Evolutionary conservation across 2,113 vertebrate species (phyloP).

Genomic region (Puma concolor): DNA sequence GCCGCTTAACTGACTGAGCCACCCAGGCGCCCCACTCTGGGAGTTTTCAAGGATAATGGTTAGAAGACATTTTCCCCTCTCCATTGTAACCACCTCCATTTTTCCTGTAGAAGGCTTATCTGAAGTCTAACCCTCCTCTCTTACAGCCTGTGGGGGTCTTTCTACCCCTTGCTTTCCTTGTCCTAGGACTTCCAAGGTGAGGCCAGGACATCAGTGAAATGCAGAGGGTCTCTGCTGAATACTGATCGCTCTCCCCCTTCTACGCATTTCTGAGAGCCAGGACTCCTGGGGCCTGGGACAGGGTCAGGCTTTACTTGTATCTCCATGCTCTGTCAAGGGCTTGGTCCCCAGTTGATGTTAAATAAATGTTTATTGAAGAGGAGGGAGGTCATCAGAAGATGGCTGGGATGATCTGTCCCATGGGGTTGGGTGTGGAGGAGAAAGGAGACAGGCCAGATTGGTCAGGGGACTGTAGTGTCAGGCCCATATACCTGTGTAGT

Average conservation of each 20-base stretch:
- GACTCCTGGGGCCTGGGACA: neutral
- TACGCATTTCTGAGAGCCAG: neutral
- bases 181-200: neutral
- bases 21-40: too few species aligned
- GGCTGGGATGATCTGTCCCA: neutral
- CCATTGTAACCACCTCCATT: neutral
- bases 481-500: neutral
- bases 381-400: neutral
- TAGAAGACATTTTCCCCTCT: neutral
- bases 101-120: neutral
- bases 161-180: neutral
- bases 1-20: too few species aligned
- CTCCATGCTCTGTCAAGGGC: neutral
- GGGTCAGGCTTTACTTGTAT: neutral
- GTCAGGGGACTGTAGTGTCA: neutral
- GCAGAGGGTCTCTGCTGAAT: neutral
- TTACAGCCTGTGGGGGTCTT: neutral
- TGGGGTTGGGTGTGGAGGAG: neutral
- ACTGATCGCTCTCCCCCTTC: neutral
- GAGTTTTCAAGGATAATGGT: neutral
- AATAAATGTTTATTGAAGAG: constrained; percentile 50
- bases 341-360: neutral
- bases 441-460: neutral
- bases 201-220: neutral
- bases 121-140: neutral